These are phyloP conservation scores for Xiphophorus birchmanni DNA, from an alignment of 2,797 vertebrate species.

Conservation along the genomic window DNA sequence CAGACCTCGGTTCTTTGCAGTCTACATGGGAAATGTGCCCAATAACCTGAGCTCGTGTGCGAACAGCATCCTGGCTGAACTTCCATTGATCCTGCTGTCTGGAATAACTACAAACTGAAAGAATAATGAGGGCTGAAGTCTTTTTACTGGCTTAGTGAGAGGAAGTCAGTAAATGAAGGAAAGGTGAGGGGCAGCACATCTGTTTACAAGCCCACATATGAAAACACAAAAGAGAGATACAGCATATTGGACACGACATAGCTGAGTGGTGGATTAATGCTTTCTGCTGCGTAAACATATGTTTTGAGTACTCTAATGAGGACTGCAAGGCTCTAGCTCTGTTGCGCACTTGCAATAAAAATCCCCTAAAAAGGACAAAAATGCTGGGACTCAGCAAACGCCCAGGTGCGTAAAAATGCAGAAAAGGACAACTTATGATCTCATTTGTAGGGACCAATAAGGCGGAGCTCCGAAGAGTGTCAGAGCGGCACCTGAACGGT, in stretches of 20 bases:
- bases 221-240: conserved; percentile 47
- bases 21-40: conserved; percentile 2
- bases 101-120: conserved; percentile 53
- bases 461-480: neutral
- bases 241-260: conserved; percentile 24
- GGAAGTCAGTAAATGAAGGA: conserved; percentile 66
- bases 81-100: conserved; percentile 68
- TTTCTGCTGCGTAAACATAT: conserved; percentile 54
- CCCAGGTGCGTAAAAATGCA: neutral
- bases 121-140: conserved; percentile 59
- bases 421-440: neutral
- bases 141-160: conserved; percentile 67
- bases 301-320: conserved; percentile 22
- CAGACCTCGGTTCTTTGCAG: conserved; percentile 28
- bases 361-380: neutral
- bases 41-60: conserved; percentile 1
- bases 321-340: conserved; percentile 4
- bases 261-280: conserved; percentile 33
- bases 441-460: neutral
- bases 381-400: neutral
- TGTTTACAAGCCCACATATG: conserved; percentile 59
- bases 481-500: neutral
- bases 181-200: conserved; percentile 38
- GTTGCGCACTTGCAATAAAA: neutral
- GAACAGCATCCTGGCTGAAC: conserved; percentile 55